Evolutionary conservation across 2,113 vertebrate species (phyloP).

Genomic region (Bothrops jararaca): DNA sequence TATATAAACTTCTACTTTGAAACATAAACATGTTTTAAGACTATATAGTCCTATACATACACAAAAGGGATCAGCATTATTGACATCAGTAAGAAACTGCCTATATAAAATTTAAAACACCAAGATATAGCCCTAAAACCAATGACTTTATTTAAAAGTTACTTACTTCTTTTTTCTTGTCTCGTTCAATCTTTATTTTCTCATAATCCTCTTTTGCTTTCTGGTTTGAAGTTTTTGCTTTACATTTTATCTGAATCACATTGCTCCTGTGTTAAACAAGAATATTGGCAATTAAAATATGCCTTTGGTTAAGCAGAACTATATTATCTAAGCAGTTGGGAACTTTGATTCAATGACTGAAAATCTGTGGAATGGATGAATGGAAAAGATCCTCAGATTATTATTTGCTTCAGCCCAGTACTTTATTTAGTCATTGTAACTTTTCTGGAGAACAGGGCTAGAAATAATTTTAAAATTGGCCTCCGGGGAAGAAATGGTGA

Average conservation of each 20-base stretch:
- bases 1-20: neutral
- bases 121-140: neutral
- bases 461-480: neutral
- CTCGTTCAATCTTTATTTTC: constrained; percentile 71
- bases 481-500: neutral
- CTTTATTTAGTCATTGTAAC: neutral
- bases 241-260: constrained; percentile 70
- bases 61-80: neutral
- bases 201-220: constrained; percentile 90
- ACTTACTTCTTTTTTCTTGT: constrained; percentile 83
- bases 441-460: neutral
- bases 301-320: neutral
- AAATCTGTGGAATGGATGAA: neutral
- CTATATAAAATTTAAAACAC: neutral
- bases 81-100: neutral
- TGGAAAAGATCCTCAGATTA: neutral
- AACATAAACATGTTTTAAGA: neutral
- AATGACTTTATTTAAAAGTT: constrained; percentile 9
- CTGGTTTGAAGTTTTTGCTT: constrained; percentile 84
- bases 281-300: accelerated
- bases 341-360: neutral
- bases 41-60: neutral
- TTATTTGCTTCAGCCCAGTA: neutral
- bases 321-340: neutral
- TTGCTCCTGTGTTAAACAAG: constrained; percentile 64